Evolutionary conservation across 1,140 invertebrate genomes (phyloP), one percentile per base, ranked within the genome.

Genomic region (Cotesia glomerata): DNA sequence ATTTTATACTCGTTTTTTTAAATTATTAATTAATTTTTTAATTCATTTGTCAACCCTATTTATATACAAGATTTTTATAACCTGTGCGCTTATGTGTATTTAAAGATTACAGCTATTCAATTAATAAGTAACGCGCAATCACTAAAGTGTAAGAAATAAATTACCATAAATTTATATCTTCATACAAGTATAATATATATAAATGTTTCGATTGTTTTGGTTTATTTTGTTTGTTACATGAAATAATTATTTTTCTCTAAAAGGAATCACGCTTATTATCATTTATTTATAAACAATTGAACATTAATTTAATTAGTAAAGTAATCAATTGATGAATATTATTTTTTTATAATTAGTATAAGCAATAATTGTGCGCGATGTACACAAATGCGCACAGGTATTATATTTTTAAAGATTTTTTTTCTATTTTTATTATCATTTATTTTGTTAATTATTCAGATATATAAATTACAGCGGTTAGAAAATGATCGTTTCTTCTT

Each of bases 381-480:
- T 61, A 75, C 68, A 69, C 74, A 73, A 67, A 69, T 51, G 52
- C 67, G 32, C 70, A 70, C 74, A 70, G 74, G 54, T 72, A 66
- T 72, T 69, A 62, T 75, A 65, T 72, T 72, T 64, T 63, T 51
- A 72, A 69, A 65, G 65, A 71, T 58, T 71, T 61, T 66, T 69
- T 54, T 71, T 51, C 58, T 63, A 45, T 45, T 45, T 45, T 45
- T 39, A 26, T 26, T 26, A 26, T 26, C 26, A 26, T 26, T 26
- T 26, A 26, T 45, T 45, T 45, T 45, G 2, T 9, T 7, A 45
- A 9, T 45, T 45, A 45, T 45, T 45, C 4, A 45, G 71, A 67
- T 52, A 74, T 76, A 76, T 72, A 74, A 76, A 76, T 75, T 76
- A 76, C 75, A 76, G 75, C 75, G 70, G 73, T 76, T 76, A 76